Conservation (phyloP, 2,888 invertebrate species). For the Dryobotodes eremita region DNA sequence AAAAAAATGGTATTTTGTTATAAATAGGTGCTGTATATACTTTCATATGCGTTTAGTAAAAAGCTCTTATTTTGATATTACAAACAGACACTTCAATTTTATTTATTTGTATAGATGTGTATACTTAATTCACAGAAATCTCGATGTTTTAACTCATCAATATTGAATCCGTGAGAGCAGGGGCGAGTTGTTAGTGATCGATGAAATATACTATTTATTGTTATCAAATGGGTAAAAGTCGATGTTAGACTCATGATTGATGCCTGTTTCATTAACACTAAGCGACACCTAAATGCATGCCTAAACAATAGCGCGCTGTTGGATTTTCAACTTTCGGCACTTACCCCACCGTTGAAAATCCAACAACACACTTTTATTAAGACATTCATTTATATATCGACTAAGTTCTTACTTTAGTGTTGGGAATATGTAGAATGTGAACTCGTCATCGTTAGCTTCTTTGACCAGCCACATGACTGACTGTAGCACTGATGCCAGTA, state of each 20-base stretch:
- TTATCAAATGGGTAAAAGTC: background rate
- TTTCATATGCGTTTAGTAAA: no score
- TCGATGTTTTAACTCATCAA: background rate
- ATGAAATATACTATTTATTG: background rate
- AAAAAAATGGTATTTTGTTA: no score
- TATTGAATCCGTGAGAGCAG: background rate
- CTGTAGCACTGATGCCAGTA: conserved; percentile 95
- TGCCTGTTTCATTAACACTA: background rate
- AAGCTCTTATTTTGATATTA: no score
- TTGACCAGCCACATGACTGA: conserved; percentile 96
- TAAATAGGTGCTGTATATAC: no score
- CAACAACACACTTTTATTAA: background rate
- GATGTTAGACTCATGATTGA: background rate
- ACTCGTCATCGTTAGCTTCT: conserved; percentile 94
- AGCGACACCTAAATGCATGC: background rate
- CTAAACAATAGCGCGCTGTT: background rate
- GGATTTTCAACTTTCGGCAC: background rate
- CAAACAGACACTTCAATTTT: no score
- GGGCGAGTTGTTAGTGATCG: background rate
- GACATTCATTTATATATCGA: background rate
- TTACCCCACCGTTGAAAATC: background rate
- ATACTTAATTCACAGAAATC: background rate
- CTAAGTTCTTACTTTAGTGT: conserved; percentile 93
- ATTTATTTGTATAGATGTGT: no score
- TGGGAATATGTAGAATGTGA: conserved; percentile 95